Evolutionary conservation across 2,888 invertebrate species (phyloP).

Genomic region (Eurytoma adleriae): DNA sequence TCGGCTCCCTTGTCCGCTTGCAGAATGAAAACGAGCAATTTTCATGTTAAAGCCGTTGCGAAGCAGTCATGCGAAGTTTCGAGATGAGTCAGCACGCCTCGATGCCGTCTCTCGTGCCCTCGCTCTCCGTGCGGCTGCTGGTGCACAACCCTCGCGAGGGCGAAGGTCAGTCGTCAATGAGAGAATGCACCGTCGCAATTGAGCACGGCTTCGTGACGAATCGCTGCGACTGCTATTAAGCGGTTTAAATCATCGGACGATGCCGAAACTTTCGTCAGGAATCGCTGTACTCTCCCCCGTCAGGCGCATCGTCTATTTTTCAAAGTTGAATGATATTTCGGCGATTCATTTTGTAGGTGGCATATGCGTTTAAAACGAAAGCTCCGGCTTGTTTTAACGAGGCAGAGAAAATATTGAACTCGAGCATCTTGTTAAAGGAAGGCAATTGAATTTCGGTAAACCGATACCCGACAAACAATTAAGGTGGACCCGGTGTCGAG

Average conservation of each 20-base stretch:
- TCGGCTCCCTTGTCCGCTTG: slow-evolving; percentile 47
- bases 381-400: no score
- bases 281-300: not conserved
- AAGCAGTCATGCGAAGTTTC: slow-evolving; percentile 62
- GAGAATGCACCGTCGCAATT: slow-evolving; percentile 30
- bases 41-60: slow-evolving; percentile 64
- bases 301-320: no score
- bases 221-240: slow-evolving; percentile 43
- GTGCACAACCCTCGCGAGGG: slow-evolving; percentile 24
- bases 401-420: no score
- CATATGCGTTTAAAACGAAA: no score
- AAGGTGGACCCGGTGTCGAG: no score
- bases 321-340: no score
- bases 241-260: slow-evolving; percentile 48
- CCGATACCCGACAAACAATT: no score
- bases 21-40: slow-evolving; percentile 63
- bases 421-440: no score
- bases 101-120: slow-evolving; percentile 21
- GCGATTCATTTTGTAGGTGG: no score
- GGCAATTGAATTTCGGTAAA: no score
- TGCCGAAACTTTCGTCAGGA: slow-evolving; percentile 50
- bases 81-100: slow-evolving; percentile 51
- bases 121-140: not conserved
- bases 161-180: slow-evolving; percentile 41
- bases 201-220: slow-evolving; percentile 33